Percentiles rank a stretch among this genome's conserved stretches.
Conservation (phyloP, 2,797 vertebrate species). For the Aphelocoma californica region DNA sequence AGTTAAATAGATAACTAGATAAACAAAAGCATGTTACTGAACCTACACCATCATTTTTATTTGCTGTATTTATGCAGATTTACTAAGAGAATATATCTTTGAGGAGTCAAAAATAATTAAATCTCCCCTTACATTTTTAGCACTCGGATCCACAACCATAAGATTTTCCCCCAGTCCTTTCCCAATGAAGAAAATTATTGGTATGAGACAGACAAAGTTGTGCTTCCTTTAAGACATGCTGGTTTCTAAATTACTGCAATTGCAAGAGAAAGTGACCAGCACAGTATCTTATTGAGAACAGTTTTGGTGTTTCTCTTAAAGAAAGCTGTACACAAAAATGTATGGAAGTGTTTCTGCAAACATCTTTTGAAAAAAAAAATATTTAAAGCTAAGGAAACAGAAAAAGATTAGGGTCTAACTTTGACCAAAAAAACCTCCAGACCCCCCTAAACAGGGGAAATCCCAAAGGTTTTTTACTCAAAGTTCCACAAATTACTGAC, state of each 20-base stretch:
- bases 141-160: background rate
- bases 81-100: background rate
- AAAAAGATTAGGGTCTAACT: background rate
- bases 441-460: background rate
- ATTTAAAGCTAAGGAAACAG: background rate
- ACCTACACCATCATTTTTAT: background rate
- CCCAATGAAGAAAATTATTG: background rate
- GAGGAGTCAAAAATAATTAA: background rate
- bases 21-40: background rate
- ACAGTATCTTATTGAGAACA: background rate
- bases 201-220: background rate
- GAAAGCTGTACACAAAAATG: background rate
- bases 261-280: background rate
- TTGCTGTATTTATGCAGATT: background rate
- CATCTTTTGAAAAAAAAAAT: background rate
- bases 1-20: background rate
- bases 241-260: background rate
- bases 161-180: background rate
- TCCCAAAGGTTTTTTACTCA: background rate
- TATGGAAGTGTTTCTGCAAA: background rate
- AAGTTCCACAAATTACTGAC: background rate
- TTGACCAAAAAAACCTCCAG: rapidly evolving
- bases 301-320: background rate
- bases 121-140: background rate
- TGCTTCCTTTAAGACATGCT: background rate